Percentiles rank a stretch among this genome's conserved stretches.
Conservation (phyloP, 2,113 vertebrate species). For the Panurus biarmicus region DNA sequence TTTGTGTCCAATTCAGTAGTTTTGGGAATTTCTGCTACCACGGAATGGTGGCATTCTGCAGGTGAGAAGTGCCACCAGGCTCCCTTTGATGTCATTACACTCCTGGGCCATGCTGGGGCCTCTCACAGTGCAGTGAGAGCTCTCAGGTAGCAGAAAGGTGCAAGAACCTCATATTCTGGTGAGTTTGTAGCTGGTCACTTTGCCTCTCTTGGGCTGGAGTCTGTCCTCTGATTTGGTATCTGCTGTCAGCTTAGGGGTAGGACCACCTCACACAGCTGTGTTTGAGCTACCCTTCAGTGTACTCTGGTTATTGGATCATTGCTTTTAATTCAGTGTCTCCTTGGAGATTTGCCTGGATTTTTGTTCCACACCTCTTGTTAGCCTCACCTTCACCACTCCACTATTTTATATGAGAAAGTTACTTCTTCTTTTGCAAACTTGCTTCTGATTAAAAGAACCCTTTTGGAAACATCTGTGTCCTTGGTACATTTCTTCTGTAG, state of each 20-base stretch:
- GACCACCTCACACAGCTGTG: background rate
- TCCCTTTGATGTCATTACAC: background rate
- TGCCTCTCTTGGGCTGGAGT: background rate
- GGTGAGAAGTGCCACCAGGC: background rate
- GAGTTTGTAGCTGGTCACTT: background rate
- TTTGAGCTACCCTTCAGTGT: background rate
- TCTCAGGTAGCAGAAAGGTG: background rate
- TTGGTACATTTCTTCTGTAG: background rate
- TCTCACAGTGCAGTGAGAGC: background rate
- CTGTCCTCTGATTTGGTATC: background rate
- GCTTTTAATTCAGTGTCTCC: slow-evolving; percentile 39
- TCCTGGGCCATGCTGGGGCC: background rate
- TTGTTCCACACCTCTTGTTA: slow-evolving; percentile 48
- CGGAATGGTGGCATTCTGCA: accelerated
- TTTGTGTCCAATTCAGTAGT: background rate
- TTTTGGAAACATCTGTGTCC: background rate
- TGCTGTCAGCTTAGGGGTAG: background rate
- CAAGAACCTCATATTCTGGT: background rate
- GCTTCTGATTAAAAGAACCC: slow-evolving; percentile 42
- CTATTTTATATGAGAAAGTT: slow-evolving; percentile 63
- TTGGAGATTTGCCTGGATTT: slow-evolving; percentile 21
- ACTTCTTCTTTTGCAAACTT: slow-evolving; percentile 50
- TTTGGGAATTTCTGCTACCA: background rate
- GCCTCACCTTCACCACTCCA: slow-evolving; percentile 51
- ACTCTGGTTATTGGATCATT: background rate